A percentile compares a stretch with the other conserved stretches of the same genome.
phyloP scores from a whole-genome alignment of 35 echinoderm and acorn worm species.

The Patiria miniata region DNA sequence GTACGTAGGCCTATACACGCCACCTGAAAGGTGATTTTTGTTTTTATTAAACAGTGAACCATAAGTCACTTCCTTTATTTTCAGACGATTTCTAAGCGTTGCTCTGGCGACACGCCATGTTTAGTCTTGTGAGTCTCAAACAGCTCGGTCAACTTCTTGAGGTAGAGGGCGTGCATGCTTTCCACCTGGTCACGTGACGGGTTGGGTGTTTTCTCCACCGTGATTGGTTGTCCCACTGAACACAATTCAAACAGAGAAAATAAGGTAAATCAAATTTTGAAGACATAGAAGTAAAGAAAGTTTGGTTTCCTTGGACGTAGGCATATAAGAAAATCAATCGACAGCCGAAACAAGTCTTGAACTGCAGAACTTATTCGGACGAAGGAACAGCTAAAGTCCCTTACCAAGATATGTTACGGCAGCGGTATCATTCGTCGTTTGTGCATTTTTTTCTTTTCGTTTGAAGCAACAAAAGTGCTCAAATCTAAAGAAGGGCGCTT shows the following conservation, averaged over 20 bases:
- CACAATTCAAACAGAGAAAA: background rate
- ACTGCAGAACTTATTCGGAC: too few relatives aligned
- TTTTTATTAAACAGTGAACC: background rate
- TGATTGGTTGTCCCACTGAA: conserved; percentile 78
- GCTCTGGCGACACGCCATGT: conserved; percentile 52
- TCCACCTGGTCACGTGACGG: conserved; percentile 72
- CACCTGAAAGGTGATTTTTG: too few relatives aligned
- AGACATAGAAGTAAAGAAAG: too few relatives aligned
- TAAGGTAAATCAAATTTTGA: too few relatives aligned
- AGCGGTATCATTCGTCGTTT: too few relatives aligned
- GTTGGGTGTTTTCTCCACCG: conserved; percentile 52
- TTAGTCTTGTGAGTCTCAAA: conserved; percentile 81
- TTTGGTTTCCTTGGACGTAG: background rate
- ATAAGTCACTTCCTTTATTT: background rate
- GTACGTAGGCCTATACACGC: too few relatives aligned
- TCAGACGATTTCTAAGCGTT: conserved; percentile 27
- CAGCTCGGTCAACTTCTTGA: conserved; percentile 48
- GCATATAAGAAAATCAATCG: background rate
- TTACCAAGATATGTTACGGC: too few relatives aligned
- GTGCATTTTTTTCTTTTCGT: too few relatives aligned
- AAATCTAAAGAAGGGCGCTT: too few relatives aligned
- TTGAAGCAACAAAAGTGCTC: too few relatives aligned
- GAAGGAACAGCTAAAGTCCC: too few relatives aligned
- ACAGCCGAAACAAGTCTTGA: too few relatives aligned
- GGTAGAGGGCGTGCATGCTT: conserved; percentile 58